Base-by-base conservation (phyloP, 2,888 invertebrate genomes). In the Stenodera caucasica region DNA sequence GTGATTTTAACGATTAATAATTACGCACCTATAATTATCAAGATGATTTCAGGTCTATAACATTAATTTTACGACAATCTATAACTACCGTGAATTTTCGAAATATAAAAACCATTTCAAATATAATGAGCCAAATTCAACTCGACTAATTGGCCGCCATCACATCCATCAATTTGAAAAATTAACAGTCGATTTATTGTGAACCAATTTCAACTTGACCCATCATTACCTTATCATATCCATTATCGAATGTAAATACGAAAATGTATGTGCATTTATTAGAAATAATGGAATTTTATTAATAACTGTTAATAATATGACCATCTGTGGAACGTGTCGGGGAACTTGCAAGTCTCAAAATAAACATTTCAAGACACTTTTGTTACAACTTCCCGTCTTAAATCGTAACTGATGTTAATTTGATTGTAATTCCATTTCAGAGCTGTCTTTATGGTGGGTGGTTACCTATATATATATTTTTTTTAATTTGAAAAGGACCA, bases 351-450 rank as follows among this genome's bases (percentile, higher is more conserved):
- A 49, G 57, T 55, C 49, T 49, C 55, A 49, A 62, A 61, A 65
- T 67, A 71, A 73, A 73, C 70, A 70, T 66, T 65, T 64, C 65
- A 66, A 66, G 63, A 18, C 9, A 11, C 5, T 45, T 11, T 45
- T 45, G 18, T 40, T 12, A 70, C 63, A 60, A 72, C 72, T 76
- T 75, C 74, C 76, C 73, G 76, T 76, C 72, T 69, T 74, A 73
- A 75, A 73, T 74, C 71, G 72, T 69, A 67, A 68, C 66, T 72
- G 70, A 71, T 71, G 70, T 72, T 72, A 73, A 76, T 73, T 76
- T 74, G 74, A 75, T 75, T 73, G 69, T 67, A 67, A 66, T 72
- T 72, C 9, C 2, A 37, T 37, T 45, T 45, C 5, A 30, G n/a
- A n/a, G n/a, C n/a, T n/a, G 40, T 45, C 71, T 70, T 57, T 63